These are phyloP conservation scores for Mizuhopecten yessoensis DNA, from an alignment of 1,140 invertebrate species.

Conservation along the genomic window DNA sequence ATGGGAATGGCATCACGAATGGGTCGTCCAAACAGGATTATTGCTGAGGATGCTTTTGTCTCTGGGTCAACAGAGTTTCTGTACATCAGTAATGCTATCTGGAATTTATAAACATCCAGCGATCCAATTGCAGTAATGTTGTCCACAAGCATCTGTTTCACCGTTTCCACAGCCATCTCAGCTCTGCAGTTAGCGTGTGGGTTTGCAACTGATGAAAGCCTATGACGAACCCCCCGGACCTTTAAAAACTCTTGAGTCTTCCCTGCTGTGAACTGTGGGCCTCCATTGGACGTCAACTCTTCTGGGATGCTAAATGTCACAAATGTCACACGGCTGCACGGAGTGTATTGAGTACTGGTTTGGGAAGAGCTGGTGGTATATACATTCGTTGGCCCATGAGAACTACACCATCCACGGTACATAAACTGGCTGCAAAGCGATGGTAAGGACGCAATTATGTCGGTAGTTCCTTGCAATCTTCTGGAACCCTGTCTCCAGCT, in stretches of 20 bases:
- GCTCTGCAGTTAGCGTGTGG: constrained; percentile 49
- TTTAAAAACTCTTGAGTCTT: constrained; percentile 52
- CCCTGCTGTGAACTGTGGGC: constrained; percentile 48
- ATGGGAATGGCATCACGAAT: constrained; percentile 60
- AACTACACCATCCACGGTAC: constrained; percentile 55
- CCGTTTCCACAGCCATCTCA: constrained; percentile 40
- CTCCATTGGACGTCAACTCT: constrained; percentile 60
- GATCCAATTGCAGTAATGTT: constrained; percentile 50
- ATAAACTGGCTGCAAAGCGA: constrained; percentile 35
- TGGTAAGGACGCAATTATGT: constrained; percentile 41
- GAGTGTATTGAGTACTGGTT: too few species aligned
- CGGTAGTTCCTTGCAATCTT: constrained; percentile 48
- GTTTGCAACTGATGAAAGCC: constrained; percentile 58
- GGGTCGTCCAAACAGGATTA: too few species aligned
- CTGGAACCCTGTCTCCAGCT: constrained; percentile 50
- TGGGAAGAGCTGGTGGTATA: too few species aligned
- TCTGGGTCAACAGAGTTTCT: too few species aligned
- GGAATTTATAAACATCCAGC: too few species aligned
- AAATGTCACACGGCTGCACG: constrained; percentile 60
- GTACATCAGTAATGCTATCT: too few species aligned
- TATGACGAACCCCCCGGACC: constrained; percentile 56
- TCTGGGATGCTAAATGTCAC: constrained; percentile 66
- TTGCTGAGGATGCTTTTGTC: too few species aligned
- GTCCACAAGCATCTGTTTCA: constrained; percentile 44
- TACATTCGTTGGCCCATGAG: constrained; percentile 52